Base-by-base conservation (phyloP, 2,797 vertebrate species). In the Muscicapa striata region DNA sequence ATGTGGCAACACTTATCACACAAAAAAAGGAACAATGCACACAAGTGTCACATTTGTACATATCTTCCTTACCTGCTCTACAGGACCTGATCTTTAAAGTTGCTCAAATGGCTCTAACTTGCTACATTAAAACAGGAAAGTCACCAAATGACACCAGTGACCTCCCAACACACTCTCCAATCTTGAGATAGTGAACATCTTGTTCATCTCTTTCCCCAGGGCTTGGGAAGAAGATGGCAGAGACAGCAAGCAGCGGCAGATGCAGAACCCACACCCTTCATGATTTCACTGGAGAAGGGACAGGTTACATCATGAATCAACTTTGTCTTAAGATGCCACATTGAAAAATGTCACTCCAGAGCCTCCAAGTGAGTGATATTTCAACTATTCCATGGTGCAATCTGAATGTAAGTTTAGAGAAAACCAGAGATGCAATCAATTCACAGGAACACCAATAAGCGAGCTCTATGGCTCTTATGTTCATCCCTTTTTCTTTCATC, bases 321-420 rank as follows among this genome's bases (percentile, higher is more conserved):
- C 54, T 81, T 45, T 36, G 51, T n/a, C 30, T 64, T 19, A 49
- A 10, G 40, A 88, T 36, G 34, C 16, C 62, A 75, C 46, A 34
- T 3, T 21, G 58, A 72, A 36, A 82, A 82, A 68, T 36, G 64
- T 30, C 74, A 41, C 41, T 45, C 15, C 64, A 59, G 59, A 93
- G 55, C 27, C 51, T 62, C 9, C 45, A 62, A 40, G 32, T 4
- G 19, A 55, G 38, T 26, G 45, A 54, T 34, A 54, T n/a, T 78
- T 92, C 29, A 72, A 61, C 64, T 40, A 55, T 11, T 62, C 20
- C 45, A 77, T 15, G 32, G 34, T 16, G 16, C 19, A 34, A 30
- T 4, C 74, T 0, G 5, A 59, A 52, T 0, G 0, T 6, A 77
- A 45, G 4, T 36, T 74, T 30, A 57, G 7, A 29, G 59, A n/a